phyloP scores from a whole-genome alignment of 2,888 invertebrate genomes.

The Ellobium chinense region DNA sequence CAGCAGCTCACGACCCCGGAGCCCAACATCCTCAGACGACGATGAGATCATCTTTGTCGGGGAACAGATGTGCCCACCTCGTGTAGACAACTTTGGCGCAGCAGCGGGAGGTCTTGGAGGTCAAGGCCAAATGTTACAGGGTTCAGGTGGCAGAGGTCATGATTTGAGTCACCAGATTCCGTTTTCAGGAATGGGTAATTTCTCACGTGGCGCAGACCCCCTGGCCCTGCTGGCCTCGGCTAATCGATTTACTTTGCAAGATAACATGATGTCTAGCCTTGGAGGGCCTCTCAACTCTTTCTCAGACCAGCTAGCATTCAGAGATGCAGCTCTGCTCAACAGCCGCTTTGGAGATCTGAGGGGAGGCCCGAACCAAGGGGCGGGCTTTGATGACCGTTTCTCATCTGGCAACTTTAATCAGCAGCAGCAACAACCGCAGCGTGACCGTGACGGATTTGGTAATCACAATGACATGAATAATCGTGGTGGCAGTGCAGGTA shows the following conservation, averaged over 20 bases:
- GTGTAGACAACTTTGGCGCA: constrained; percentile 39
- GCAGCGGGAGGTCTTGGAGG: constrained; percentile 23
- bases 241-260: constrained; percentile 42
- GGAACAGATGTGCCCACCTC: constrained; percentile 38
- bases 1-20: constrained; percentile 23
- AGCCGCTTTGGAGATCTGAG: constrained; percentile 45
- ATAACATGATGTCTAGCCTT: constrained; percentile 40
- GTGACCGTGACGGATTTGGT: constrained; percentile 43
- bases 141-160: constrained; percentile 26
- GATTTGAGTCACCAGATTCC: constrained; percentile 38
- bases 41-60: constrained; percentile 52
- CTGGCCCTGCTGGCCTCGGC: constrained; percentile 42
- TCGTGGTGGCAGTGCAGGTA: background rate
- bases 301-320: constrained; percentile 40
- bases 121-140: constrained; percentile 48
- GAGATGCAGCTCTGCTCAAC: constrained; percentile 44
- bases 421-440: constrained; percentile 30
- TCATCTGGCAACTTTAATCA: constrained; percentile 34
- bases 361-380: constrained; percentile 18
- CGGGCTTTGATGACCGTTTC: constrained; percentile 43
- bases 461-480: constrained; percentile 12
- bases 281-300: constrained; percentile 35
- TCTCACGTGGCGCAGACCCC: constrained; percentile 38
- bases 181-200: constrained; percentile 40
- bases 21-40: constrained; percentile 46